Evolutionary conservation across 2,113 vertebrate species (phyloP).

Genomic region (Merops nubicus): DNA sequence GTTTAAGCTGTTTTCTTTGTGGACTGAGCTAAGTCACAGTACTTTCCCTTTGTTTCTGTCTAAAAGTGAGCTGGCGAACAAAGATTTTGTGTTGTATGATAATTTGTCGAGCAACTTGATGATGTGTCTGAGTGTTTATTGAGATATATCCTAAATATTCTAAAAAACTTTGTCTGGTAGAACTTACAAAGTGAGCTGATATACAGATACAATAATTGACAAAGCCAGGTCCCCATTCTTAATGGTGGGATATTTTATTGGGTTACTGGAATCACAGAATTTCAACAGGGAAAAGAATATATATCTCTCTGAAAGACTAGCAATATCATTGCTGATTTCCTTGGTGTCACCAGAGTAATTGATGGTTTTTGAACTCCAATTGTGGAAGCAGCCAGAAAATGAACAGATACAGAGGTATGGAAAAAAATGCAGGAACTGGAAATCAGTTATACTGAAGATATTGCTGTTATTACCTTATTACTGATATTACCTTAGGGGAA

Average conservation of each 20-base stretch:
- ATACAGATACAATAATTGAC: neutral
- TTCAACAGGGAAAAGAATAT: neutral
- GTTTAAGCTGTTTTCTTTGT: neutral
- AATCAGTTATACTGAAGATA: constrained; percentile 12
- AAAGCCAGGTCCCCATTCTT: neutral
- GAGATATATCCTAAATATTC: neutral
- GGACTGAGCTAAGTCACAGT: neutral
- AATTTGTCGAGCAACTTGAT: neutral
- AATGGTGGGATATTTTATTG: neutral
- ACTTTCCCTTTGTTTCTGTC: neutral
- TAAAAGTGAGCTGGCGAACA: neutral
- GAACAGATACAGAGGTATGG: neutral
- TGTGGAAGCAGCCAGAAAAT: neutral
- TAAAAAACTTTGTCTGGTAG: neutral
- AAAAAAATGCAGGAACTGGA: neutral
- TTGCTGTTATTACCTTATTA: constrained; percentile 27
- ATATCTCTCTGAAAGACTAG: neutral
- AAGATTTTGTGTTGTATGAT: neutral
- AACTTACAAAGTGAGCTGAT: neutral
- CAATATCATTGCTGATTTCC: neutral
- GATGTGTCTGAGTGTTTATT: neutral
- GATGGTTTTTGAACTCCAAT: neutral
- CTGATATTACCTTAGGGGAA: too few species aligned
- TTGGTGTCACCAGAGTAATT: neutral
- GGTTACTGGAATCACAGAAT: neutral